Percentiles rank a stretch among this genome's conserved stretches.
phyloP scores from a whole-genome alignment of 2,113 vertebrate species.

The Sander lucioperca region DNA sequence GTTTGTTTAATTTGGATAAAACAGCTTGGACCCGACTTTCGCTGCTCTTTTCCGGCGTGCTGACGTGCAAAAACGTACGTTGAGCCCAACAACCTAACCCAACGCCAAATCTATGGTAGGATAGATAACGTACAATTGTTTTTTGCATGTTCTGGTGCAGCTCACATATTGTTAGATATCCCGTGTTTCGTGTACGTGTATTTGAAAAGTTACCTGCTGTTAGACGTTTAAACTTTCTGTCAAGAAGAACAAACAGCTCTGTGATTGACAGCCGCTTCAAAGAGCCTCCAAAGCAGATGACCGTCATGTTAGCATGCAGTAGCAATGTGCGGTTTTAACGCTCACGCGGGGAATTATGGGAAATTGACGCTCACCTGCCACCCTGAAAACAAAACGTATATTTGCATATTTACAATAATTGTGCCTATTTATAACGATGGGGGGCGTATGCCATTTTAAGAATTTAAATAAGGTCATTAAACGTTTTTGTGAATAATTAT shows the following conservation, averaged over 20 bases:
- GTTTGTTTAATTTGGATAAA: slow-evolving; percentile 20
- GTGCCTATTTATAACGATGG: not conserved
- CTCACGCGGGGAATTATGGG: not conserved
- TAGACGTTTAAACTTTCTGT: not conserved
- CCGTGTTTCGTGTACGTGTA: not conserved
- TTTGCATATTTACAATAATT: not conserved
- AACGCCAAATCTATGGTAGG: slow-evolving; percentile 37
- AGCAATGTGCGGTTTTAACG: too few species aligned
- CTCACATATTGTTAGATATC: not conserved
- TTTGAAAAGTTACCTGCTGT: slow-evolving; percentile 13
- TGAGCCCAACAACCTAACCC: slow-evolving; percentile 1
- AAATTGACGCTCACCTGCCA: not conserved
- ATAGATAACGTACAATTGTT: not conserved
- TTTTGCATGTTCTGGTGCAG: not conserved
- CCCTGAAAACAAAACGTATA: not conserved
- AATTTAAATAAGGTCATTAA: not conserved
- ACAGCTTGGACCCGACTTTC: slow-evolving; percentile 10
- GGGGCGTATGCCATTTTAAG: not conserved
- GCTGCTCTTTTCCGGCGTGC: not conserved
- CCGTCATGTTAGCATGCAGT: not conserved
- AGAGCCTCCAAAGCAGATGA: not conserved
- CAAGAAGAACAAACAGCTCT: not conserved
- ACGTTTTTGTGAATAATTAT: not conserved
- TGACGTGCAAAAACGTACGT: slow-evolving; percentile 13
- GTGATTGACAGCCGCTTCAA: not conserved